Evolutionary conservation across 1,140 invertebrate genomes (phyloP), one percentile per base, ranked within the genome.

Genomic region (Drosophila bocqueti): DNA sequence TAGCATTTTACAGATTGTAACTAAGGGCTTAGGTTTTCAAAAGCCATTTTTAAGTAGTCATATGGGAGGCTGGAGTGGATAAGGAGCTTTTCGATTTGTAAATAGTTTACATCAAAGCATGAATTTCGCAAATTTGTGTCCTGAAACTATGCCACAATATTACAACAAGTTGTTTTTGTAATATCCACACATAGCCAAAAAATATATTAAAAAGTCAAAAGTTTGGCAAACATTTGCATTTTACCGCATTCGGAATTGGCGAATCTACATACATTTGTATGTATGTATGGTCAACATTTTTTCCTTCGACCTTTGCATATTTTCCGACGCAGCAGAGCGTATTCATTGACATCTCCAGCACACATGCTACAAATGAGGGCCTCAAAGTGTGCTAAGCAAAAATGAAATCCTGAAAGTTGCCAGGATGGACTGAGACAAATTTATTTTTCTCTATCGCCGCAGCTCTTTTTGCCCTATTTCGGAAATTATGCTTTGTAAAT

Each of bases 401-500:
- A 49, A 18, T 34, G 29, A 34, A 52, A 42, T 43, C 21, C 45
- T 16, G 16, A 58, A 57, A 57, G 74, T 52, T 38, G 38, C 24
- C 45, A 42, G 52, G 45, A 46, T 38, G 49, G 40, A 24, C 40
- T 18, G 13, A 67, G 49, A 40, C 64, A 24, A 63, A 68, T 68
- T 36, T 24, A 55, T 71, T 55, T 71, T 68, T 55, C n/a, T 61
- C 50, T 76, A 34, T 60, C 18, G 43, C 18, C 26, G 1, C 24
- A 38, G 2, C 52, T 24, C 52, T 11, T 6, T 65, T 65, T 29
- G n/a, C 54, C 46, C 38, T 52, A 34, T 46, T 43, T 31, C 18
- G 64, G 49, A 73, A 82, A 77, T 77, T 64, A 82, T 74, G 68
- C 73, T 82, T 69, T 78, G 54, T 64, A 73, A 75, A 68, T 60